Conservation (phyloP, 2,888 invertebrate genomes). For the Plebejus melissa region DNA sequence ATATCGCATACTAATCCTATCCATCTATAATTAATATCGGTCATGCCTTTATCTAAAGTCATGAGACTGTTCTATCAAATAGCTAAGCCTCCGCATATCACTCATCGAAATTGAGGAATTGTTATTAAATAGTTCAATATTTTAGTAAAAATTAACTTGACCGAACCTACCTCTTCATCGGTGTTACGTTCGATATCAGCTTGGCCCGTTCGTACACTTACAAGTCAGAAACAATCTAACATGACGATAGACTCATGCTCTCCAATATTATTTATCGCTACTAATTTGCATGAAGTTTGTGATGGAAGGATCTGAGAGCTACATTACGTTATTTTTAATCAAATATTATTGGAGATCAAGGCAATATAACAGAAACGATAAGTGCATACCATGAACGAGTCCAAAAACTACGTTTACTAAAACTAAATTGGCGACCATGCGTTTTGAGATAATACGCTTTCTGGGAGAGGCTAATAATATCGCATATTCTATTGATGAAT, state of each 20-base stretch:
- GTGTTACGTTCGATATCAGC: constrained; percentile 67
- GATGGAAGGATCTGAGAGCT: constrained; percentile 12
- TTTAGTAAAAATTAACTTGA: constrained; percentile 46
- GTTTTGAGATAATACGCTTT: constrained; percentile 1
- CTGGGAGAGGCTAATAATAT: not conserved
- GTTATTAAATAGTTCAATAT: constrained; percentile 42
- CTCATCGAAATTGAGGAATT: constrained; percentile 72
- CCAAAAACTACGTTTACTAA: constrained; percentile 32
- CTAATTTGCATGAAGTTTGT: constrained; percentile 23
- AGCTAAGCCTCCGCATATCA: constrained; percentile 65
- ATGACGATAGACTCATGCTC: constrained; percentile 74
- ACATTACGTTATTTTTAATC: constrained; percentile 24
- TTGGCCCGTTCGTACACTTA: constrained; percentile 69
- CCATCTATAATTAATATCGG: constrained; percentile 48
- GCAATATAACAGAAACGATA: constrained; percentile 35
- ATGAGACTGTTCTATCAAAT: constrained; percentile 74
- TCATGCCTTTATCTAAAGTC: constrained; percentile 69
- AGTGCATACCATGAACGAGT: constrained; percentile 36
- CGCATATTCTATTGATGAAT: not conserved
- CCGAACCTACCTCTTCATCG: constrained; percentile 76
- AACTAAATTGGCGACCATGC: constrained; percentile 20
- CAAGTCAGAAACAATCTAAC: constrained; percentile 78
- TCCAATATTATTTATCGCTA: constrained; percentile 70
- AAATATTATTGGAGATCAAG: constrained; percentile 70
- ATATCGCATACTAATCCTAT: constrained; percentile 62